Base-by-base conservation (phyloP, 2,888 invertebrate species). In the Chloroclystis v-ata region DNA sequence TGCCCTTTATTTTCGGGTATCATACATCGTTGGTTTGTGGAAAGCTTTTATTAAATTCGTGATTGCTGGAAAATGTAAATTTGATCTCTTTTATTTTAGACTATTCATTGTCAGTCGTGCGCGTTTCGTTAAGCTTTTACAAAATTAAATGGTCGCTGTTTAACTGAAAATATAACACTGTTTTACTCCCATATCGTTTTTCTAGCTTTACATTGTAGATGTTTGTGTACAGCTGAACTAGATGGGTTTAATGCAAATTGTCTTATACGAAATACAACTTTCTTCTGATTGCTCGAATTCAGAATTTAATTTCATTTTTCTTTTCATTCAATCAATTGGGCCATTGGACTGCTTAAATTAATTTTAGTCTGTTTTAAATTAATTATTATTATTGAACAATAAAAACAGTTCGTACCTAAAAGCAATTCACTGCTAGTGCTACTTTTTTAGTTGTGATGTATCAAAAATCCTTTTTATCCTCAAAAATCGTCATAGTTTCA, bases 1-100 rank as follows among this genome's bases (percentile, higher is more conserved):
- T 42, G 49, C 49, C 42, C 44, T 49, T 49, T 49, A 49, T 44
- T 44, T 49, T 49, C 24, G 24, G 28, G 9, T 41, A 26, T 35
- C 44, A 44, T 49, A 32, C 43, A 48, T 48, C 30, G 48, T 37
- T 28, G 39, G 37, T 37, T 11, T 30, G 41, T 13, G 43, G 30
- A 9, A 26, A 42, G 11, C 37, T 49, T 40, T 29, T 49, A 49
- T 49, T 49, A 49, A 44, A 49, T 13, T 40, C 32, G 13, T 43
- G 44, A 44, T 37, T 9, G 26, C 24, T 40, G 20, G 7, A 39
- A 48, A 39, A 43, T 48, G 48, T 35, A 39, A 48, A 48, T 43
- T 39, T 26, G 2, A 32, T 42, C 28, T 37, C 16, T 43, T 47
- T 30, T 30, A 30, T 25, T 28, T 38, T 11, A 43, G 33, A 1